Conservation (phyloP, 2,797 vertebrate species). For the Tokudaia muenninki region DNA sequence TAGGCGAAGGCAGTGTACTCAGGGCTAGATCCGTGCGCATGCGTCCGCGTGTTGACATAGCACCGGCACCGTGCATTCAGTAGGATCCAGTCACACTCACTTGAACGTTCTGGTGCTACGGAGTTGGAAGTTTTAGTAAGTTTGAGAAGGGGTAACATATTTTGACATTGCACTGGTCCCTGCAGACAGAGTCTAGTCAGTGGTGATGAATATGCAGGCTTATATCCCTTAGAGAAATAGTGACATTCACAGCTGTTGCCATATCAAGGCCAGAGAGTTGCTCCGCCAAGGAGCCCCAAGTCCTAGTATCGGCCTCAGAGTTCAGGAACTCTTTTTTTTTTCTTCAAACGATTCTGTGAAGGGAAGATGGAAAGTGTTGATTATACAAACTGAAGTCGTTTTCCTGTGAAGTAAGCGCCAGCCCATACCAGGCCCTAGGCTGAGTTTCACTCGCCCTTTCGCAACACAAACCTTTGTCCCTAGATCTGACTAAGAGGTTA, state of each 20-base stretch:
- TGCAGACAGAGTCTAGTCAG: neutral
- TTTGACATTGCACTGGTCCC: neutral
- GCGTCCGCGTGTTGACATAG: neutral
- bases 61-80: neutral
- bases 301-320: neutral
- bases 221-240: conserved; percentile 18
- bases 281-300: too few relatives aligned
- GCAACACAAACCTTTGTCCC: conserved; percentile 44
- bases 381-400: neutral
- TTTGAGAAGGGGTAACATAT: neutral
- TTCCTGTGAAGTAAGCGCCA: neutral
- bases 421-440: neutral
- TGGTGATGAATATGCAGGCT: neutral
- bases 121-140: neutral
- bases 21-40: neutral
- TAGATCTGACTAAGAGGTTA: conserved; percentile 61
- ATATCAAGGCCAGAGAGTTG: neutral
- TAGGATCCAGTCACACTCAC: neutral
- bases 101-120: neutral
- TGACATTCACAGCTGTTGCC: neutral
- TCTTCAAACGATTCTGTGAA: neutral
- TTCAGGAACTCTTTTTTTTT: neutral
- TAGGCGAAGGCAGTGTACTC: neutral
- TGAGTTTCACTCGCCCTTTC: conserved; percentile 53
- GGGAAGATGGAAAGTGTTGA: neutral